Evolutionary conservation across 2,888 invertebrate genomes (phyloP).

Genomic region (Spicauda simplicius): DNA sequence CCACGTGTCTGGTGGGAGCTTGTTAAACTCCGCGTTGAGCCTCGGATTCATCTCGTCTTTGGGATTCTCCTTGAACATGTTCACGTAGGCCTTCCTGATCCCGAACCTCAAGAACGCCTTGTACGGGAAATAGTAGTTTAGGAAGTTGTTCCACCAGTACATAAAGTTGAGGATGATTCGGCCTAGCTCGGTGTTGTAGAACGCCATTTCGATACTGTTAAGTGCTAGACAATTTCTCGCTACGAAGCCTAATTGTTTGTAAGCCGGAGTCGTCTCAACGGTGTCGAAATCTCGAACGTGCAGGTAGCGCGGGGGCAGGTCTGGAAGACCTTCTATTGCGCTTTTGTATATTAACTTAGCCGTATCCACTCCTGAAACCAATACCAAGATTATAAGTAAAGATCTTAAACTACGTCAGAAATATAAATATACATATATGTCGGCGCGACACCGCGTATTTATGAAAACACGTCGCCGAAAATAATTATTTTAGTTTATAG

Average conservation of each 20-base stretch:
- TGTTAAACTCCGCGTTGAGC: conserved; percentile 59
- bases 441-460: too few relatives aligned
- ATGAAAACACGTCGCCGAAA: too few relatives aligned
- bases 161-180: conserved; percentile 49
- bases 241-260: conserved; percentile 52
- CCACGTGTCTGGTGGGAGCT: conserved; percentile 41
- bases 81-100: conserved; percentile 82
- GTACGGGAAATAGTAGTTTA: conserved; percentile 72
- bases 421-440: too few relatives aligned
- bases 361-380: conserved; percentile 46
- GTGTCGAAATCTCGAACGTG: conserved; percentile 57
- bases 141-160: conserved; percentile 60
- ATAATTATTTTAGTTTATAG: too few relatives aligned
- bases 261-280: conserved; percentile 61
- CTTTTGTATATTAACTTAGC: conserved; percentile 42
- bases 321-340: conserved; percentile 44
- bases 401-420: too few relatives aligned
- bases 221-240: conserved; percentile 47
- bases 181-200: conserved; percentile 70
- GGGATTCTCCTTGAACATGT: conserved; percentile 77
- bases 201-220: conserved; percentile 30
- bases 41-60: conserved; percentile 59
- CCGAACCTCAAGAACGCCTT: conserved; percentile 85
- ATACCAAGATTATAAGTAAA: neutral
- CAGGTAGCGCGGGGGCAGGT: conserved; percentile 40